A percentile compares a stretch with the other conserved stretches of the same genome.
These are phyloP conservation scores for Ploceus nigricollis DNA, from an alignment of 2,113 vertebrate genomes.

Conservation along the genomic window DNA sequence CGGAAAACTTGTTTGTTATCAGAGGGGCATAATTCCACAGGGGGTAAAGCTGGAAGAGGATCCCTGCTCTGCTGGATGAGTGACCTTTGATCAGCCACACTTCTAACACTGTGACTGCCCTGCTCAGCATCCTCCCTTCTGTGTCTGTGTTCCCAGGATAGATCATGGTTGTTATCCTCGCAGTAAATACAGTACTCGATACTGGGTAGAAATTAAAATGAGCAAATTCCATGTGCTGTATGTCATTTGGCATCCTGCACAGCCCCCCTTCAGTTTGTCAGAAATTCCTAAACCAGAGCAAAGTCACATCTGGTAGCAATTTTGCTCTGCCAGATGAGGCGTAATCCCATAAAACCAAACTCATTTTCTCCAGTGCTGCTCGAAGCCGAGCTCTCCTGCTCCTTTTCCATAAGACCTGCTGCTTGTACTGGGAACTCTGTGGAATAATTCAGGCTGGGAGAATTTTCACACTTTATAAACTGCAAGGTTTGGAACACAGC, in stretches of 20 bases:
- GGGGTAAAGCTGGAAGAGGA: neutral
- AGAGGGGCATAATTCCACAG: neutral
- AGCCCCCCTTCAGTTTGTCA: conserved; percentile 12
- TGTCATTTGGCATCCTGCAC: conserved; percentile 44
- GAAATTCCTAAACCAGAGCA: conserved; percentile 36
- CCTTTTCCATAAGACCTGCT: neutral
- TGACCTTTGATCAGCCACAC: neutral
- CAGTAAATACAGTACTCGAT: neutral
- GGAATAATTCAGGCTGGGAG: neutral
- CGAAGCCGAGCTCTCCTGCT: neutral
- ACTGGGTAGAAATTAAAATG: neutral
- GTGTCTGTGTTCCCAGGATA: neutral
- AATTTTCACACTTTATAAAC: conserved; percentile 8
- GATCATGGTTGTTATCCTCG: neutral
- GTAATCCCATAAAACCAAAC: neutral
- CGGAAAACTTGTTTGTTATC: neutral
- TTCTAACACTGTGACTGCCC: neutral
- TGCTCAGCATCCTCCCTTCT: neutral
- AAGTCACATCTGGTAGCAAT: conserved; percentile 62
- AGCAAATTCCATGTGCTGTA: conserved; percentile 41
- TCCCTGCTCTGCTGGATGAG: neutral
- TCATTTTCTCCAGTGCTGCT: conserved; percentile 18
- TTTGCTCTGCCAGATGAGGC: conserved; percentile 39
- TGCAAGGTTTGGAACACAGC: neutral
- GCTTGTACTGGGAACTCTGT: neutral